phyloP scores from a whole-genome alignment of 2,888 invertebrate species.

The Drosophila nigritarsus region DNA sequence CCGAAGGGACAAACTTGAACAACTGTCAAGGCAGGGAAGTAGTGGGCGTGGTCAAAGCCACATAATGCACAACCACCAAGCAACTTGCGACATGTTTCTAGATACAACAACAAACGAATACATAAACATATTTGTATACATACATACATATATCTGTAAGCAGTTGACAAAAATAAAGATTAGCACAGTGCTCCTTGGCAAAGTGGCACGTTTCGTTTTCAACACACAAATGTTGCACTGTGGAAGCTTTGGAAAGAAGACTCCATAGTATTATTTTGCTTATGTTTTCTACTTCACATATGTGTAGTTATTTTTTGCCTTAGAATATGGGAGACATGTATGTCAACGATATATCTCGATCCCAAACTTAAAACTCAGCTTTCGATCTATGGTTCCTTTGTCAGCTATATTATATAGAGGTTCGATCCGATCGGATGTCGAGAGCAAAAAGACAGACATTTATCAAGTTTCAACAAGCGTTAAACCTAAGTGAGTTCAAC shows the following conservation, averaged over 20 bases:
- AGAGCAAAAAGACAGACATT: neutral
- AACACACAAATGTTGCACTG: neutral
- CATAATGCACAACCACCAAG: neutral
- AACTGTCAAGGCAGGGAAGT: neutral
- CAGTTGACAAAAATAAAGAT: neutral
- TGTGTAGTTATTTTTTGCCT: neutral
- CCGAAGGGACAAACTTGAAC: neutral
- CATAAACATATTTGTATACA: neutral
- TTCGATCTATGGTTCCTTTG: neutral
- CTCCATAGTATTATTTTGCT: no score
- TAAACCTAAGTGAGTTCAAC: neutral
- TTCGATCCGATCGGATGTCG: neutral
- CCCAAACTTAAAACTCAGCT: neutral
- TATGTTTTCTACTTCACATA: neutral
- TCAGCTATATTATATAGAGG: neutral
- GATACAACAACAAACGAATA: slow-evolving; percentile 9
- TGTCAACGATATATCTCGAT: neutral
- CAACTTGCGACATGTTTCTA: neutral
- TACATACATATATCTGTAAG: neutral
- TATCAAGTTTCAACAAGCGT: neutral
- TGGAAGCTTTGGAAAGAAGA: neutral
- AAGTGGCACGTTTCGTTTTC: neutral
- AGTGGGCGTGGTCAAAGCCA: slow-evolving; percentile 37
- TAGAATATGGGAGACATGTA: neutral
- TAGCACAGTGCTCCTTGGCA: slow-evolving; percentile 1